A percentile compares a stretch with the other conserved stretches of the same genome.
phyloP scores from a whole-genome alignment of 2,888 invertebrate genomes.

The Phasia obesa region DNA sequence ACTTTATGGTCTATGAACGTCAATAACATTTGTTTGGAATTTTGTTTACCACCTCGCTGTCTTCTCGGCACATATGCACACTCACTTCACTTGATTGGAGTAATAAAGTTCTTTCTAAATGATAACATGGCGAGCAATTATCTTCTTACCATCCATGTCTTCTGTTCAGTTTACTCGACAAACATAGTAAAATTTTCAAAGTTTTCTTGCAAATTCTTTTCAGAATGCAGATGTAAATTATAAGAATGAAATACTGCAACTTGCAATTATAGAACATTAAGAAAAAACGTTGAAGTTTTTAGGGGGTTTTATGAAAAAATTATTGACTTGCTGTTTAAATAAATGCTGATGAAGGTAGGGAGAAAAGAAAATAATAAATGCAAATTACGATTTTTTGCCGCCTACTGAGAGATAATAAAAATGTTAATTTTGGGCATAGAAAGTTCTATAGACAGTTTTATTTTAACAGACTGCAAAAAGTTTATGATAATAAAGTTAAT shows the following conservation, averaged over 20 bases:
- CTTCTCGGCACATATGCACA: not conserved
- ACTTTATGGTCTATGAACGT: conserved; percentile 41
- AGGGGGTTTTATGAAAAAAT: conserved; percentile 4
- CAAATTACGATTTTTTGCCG: not conserved
- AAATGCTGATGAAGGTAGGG: not conserved
- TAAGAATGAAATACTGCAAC: not conserved
- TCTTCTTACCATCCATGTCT: conserved; percentile 13
- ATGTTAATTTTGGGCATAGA: conserved; percentile 16
- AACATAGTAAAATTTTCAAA: not conserved
- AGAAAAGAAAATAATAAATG: conserved; percentile 13
- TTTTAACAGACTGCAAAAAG: not conserved
- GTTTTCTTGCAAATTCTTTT: not conserved
- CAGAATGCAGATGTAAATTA: too few relatives aligned
- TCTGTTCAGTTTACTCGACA: not conserved
- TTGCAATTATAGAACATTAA: conserved; percentile 44
- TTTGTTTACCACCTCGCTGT: conserved; percentile 29
- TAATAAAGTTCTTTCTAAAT: conserved; percentile 51
- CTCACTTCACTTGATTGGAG: not conserved
- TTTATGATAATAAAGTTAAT: not conserved
- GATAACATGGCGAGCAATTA: conserved; percentile 57
- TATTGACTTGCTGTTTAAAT: conserved; percentile 19
- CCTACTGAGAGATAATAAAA: conserved; percentile 41
- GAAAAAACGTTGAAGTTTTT: conserved; percentile 20
- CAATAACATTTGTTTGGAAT: conserved; percentile 54
- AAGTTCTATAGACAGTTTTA: conserved; percentile 18